Conservation (phyloP, 2,113 vertebrate genomes). For the Dasypus novemcinctus region DNA sequence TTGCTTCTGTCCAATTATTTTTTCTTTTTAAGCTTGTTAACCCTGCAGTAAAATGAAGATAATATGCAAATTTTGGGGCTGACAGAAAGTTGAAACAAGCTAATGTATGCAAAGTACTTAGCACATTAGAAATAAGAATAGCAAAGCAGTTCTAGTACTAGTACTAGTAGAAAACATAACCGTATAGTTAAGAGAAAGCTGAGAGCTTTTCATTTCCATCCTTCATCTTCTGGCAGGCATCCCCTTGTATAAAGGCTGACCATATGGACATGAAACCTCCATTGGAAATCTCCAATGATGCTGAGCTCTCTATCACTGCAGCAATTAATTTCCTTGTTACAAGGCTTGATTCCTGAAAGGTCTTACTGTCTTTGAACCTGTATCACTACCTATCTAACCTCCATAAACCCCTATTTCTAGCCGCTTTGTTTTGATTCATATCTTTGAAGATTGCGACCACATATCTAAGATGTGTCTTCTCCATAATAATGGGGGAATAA, state of each 20-base stretch:
- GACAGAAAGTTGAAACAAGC: neutral
- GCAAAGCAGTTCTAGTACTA: neutral
- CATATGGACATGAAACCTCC: neutral
- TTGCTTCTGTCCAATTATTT: neutral
- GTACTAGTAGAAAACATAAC: neutral
- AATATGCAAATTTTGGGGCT: neutral
- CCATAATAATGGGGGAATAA: neutral
- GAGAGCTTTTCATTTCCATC: neutral
- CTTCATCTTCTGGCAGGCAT: neutral
- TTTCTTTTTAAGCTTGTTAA: neutral
- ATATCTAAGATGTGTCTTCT: neutral
- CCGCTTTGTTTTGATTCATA: neutral
- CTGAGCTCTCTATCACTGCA: neutral
- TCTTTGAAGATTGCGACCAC: neutral
- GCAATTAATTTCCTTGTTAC: neutral
- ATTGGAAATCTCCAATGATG: fast-evolving
- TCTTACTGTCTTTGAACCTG: neutral
- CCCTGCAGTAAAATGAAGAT: neutral
- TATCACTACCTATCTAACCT: neutral
- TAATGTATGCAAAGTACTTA: too few relatives aligned
- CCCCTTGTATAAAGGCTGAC: neutral
- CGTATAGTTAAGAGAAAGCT: neutral
- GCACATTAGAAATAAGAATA: neutral
- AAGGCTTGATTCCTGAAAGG: neutral
- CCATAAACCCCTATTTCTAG: neutral